Percentiles rank a stretch among this genome's conserved stretches.
phyloP scores from a whole-genome alignment of 2,888 invertebrate genomes.

The Monochamus alternatus region DNA sequence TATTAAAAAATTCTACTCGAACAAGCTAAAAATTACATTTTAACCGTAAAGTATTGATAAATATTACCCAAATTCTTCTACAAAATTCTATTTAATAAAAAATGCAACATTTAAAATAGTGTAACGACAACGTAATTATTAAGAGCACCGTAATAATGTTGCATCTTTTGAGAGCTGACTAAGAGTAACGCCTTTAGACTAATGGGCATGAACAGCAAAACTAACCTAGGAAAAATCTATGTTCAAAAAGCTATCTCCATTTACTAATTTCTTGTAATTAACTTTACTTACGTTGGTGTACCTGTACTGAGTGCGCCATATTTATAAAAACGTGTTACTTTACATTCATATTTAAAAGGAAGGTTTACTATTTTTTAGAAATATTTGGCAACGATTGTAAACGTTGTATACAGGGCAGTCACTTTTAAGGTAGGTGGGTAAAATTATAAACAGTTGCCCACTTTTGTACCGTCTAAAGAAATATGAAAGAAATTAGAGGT shows the following conservation, averaged over 20 bases:
- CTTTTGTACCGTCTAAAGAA: too few species aligned
- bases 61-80: slow-evolving; percentile 13
- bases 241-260: slow-evolving; percentile 53
- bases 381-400: too few species aligned
- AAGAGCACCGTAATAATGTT: slow-evolving; percentile 14
- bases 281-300: slow-evolving; percentile 60
- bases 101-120: slow-evolving; percentile 27
- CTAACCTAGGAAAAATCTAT: slow-evolving; percentile 42
- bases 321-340: slow-evolving; percentile 50
- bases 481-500: too few species aligned
- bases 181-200: slow-evolving; percentile 52
- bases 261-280: slow-evolving; percentile 35
- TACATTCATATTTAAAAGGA: slow-evolving; percentile 7
- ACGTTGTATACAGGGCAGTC: too few species aligned
- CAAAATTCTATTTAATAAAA: slow-evolving; percentile 20
- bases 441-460: too few species aligned
- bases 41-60: slow-evolving; percentile 5
- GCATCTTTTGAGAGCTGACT: slow-evolving; percentile 49
- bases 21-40: slow-evolving; percentile 11
- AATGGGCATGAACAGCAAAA: slow-evolving; percentile 50
- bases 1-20: not conserved
- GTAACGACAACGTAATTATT: not conserved
- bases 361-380: too few species aligned
- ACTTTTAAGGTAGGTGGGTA: too few species aligned
- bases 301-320: slow-evolving; percentile 56